These are phyloP conservation scores for human DNA, from an alignment of 2,113 vertebrate species.

Conservation along the genomic window GRCh38 chr22:29154501-29155000, in stretches of 20 bases:
- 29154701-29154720: no score
- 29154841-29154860: background rate
- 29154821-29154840: no score
- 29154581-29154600: accelerated
- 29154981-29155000: background rate
- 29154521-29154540: accelerated
- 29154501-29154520: background rate
- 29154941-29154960: background rate
- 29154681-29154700: accelerated
- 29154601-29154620: conserved; percentile 24
- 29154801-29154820: no score
- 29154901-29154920: background rate
- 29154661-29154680: background rate
- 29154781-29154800: no score
- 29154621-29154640: conserved; percentile 57
- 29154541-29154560: accelerated
- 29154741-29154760: no score
- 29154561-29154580: background rate
- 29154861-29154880: background rate
- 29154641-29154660: background rate
- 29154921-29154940: background rate
- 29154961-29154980: background rate
- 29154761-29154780: no score
- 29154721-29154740: no score
- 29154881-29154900: background rate